Percentiles rank a stretch among this genome's conserved stretches.
Conservation (phyloP, 1,140 invertebrate species). For the Asbolus verrucosus region DNA sequence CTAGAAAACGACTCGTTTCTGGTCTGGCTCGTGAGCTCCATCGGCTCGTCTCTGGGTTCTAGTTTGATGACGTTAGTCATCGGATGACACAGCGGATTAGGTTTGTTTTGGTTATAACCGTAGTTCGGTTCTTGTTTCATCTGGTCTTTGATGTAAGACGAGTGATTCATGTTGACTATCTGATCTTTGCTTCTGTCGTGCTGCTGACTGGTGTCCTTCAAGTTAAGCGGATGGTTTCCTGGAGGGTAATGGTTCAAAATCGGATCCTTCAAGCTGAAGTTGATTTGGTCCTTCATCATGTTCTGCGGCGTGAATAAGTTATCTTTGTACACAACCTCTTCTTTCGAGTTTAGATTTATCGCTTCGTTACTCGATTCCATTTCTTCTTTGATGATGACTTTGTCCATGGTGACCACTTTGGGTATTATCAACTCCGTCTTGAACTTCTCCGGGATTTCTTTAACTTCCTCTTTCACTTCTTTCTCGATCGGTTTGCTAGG, state of each 20-base stretch:
- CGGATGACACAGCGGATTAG: constrained; percentile 15
- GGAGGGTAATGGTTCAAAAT: constrained; percentile 54
- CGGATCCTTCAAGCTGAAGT: constrained; percentile 57
- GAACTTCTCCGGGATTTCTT: constrained; percentile 54
- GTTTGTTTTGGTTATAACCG: constrained; percentile 15
- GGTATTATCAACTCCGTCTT: constrained; percentile 73
- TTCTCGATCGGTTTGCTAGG: constrained; percentile 48
- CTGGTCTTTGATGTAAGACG: constrained; percentile 53
- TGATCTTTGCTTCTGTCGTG: constrained; percentile 51
- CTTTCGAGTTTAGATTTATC: constrained; percentile 58
- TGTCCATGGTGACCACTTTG: constrained; percentile 69
- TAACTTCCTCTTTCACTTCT: constrained; percentile 49
- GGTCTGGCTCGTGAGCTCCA: constrained; percentile 66
- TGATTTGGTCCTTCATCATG: constrained; percentile 56
- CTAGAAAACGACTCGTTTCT: constrained; percentile 60
- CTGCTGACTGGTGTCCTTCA: constrained; percentile 48
- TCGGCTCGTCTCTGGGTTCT: constrained; percentile 70
- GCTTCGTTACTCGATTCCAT: constrained; percentile 64
- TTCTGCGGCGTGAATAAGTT: constrained; percentile 59
- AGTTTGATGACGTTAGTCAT: constrained; percentile 66
- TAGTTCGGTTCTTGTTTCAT: constrained; percentile 42
- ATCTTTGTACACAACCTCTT: constrained; percentile 58
- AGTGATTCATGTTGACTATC: constrained; percentile 59
- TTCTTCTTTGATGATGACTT: constrained; percentile 71
- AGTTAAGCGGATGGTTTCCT: constrained; percentile 54